These are phyloP conservation scores for Hypanus sabinus DNA, from an alignment of 2,113 vertebrate species.

Conservation along the genomic window DNA sequence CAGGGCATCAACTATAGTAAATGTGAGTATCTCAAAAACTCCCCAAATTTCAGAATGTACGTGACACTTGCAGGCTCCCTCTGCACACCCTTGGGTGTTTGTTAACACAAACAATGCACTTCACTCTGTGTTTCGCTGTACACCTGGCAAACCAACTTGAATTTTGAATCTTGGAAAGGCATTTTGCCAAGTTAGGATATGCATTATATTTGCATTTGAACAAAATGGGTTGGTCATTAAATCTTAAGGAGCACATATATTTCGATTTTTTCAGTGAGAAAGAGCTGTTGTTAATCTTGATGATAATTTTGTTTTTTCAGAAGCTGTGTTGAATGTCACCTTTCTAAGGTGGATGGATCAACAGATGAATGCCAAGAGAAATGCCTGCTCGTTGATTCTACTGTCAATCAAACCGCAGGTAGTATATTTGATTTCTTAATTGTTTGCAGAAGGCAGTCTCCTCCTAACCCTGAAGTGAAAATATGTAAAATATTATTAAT, in stretches of 20 bases:
- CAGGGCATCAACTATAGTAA: not conserved
- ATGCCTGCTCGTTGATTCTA: conserved; percentile 68
- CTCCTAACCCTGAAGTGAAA: not conserved
- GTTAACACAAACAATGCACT: no score
- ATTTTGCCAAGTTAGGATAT: not conserved
- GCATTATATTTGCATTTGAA: not conserved
- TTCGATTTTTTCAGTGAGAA: not conserved
- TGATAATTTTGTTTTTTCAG: conserved; percentile 59
- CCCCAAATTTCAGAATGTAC: not conserved
- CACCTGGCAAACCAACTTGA: no score
- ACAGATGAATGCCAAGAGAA: conserved; percentile 64
- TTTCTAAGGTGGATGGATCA: conserved; percentile 59
- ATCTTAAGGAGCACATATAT: not conserved
- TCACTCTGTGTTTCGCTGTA: no score
- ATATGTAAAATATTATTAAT: not conserved
- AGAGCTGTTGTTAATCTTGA: conserved; percentile 45
- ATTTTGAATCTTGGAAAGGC: not conserved
- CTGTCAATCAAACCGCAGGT: conserved; percentile 72
- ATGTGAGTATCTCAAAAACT: not conserved
- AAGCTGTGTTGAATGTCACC: conserved; percentile 84
- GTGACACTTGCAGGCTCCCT: no score
- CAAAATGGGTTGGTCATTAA: not conserved
- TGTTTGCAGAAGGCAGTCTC: not conserved
- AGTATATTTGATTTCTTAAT: conserved; percentile 26
- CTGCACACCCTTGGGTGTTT: no score